These are phyloP conservation scores for Stenotaenia linearis DNA, from an alignment of 2,888 invertebrate species.

Conservation along the genomic window DNA sequence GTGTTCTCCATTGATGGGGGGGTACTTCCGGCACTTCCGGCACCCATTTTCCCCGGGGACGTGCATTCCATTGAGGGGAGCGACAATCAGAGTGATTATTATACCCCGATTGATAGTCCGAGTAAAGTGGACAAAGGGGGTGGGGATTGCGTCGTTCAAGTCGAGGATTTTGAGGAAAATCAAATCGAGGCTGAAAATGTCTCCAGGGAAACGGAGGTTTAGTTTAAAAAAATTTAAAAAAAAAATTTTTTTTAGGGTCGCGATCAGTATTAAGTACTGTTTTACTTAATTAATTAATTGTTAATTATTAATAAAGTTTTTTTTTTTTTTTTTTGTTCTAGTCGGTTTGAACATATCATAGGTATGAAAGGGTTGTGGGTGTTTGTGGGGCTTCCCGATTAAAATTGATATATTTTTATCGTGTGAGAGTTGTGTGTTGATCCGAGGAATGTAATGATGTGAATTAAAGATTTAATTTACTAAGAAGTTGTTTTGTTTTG, in stretches of 20 bases:
- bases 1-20: conserved; percentile 38
- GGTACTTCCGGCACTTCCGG: neutral
- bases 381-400: too few species aligned
- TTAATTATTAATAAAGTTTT: neutral
- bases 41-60: neutral
- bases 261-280: neutral
- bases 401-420: too few species aligned
- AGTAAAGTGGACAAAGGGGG: neutral
- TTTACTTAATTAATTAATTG: neutral
- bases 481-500: too few species aligned
- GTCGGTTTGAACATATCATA: too few species aligned
- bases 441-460: too few species aligned
- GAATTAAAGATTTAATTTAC: too few species aligned
- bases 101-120: neutral
- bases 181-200: neutral
- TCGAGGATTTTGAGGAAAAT: neutral
- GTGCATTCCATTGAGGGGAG: neutral
- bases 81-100: conserved; percentile 17
- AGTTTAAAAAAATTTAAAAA: too few species aligned
- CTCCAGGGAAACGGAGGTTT: neutral
- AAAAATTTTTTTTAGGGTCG: neutral
- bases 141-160: neutral
- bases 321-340: neutral
- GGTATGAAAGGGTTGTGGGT: too few species aligned
- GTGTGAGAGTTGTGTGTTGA: too few species aligned